Base-by-base conservation (phyloP, 2,113 vertebrate species). In the Erinaceus europaeus region DNA sequence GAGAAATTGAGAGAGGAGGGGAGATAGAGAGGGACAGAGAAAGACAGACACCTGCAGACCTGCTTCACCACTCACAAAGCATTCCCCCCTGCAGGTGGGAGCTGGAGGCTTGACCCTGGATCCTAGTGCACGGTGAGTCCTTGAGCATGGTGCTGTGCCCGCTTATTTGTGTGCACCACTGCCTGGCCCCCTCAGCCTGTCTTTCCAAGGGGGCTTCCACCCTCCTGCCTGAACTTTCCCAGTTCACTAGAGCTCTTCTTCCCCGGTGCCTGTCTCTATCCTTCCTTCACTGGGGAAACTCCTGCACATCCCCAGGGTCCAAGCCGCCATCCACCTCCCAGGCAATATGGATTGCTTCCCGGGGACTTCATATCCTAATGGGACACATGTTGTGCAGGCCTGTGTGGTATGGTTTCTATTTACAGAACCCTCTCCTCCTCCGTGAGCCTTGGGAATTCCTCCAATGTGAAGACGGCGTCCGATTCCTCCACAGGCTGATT, bases 371-470 rank as follows among this genome's bases (percentile, higher is more conserved):
- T 8, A 9, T 21, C 50, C 79, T 71, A 38, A 68, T 9, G 23
- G 4, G 74, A 64, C 20, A 20, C 48, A 27, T 4, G 40, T 40
- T 36, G n/a, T 12, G 11, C 18, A 67, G 11, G 40, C n/a, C 21
- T 2, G 36, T 53, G 42, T 27, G 29, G 84, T 50, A 34, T n/a
- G 86, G 44, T 75, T 93, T 88, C 75, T 82, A 78, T 94, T 91
- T 85, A 34, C 48, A n/a, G n/a, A 40, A 23, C 61, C 36, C 0
- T n/a, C n/a, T n/a, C 55, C 83, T 83, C 61, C 67, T 65, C 55
- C 79, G 12, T 64, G 84, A 42, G 65, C 64, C 61, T 84, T 40
- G 71, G 89, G 86, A 78, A 67, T 75, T 88, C 71, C 53, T 94
- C 89, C 75, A 14, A 50, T 85, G 61, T 48, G 59, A 71, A 79